Evolutionary conservation across 2,113 vertebrate species (phyloP).

Genomic region (Siphamia tubifer): DNA sequence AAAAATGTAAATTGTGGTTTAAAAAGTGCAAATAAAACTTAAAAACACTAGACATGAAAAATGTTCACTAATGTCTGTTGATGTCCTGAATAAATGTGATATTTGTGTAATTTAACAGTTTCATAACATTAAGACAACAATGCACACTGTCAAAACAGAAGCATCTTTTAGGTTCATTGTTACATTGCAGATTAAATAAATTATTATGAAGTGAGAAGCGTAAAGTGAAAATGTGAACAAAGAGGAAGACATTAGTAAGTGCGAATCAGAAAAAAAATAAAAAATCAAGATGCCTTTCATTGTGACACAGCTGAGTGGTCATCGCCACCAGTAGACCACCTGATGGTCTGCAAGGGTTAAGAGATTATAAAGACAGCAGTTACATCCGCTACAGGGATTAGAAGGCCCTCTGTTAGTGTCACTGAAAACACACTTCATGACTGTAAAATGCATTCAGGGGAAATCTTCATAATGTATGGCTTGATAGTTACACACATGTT

Average conservation of each 20-base stretch:
- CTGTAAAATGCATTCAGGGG: constrained; percentile 25
- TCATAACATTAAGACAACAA: constrained; percentile 3
- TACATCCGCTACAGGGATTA: constrained; percentile 44
- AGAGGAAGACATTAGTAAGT: constrained; percentile 74
- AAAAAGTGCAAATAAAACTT: too few relatives aligned
- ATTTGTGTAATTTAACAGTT: background rate
- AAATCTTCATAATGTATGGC: constrained; percentile 13
- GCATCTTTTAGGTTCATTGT: background rate
- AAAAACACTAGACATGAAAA: too few relatives aligned
- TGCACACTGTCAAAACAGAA: background rate
- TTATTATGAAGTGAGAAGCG: constrained; percentile 46
- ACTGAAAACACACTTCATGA: constrained; percentile 49
- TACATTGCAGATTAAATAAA: constrained; percentile 23
- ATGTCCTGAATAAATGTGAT: too few relatives aligned
- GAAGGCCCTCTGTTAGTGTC: constrained; percentile 71
- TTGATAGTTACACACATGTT: constrained; percentile 45
- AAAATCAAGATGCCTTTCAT: constrained; percentile 25
- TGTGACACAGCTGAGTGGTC: constrained; percentile 25
- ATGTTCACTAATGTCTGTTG: too few relatives aligned
- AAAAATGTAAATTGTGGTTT: too few relatives aligned
- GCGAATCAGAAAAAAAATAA: constrained; percentile 66
- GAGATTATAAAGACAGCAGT: constrained; percentile 36
- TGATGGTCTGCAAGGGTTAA: constrained; percentile 48
- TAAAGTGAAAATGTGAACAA: constrained; percentile 65
- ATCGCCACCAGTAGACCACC: constrained; percentile 33